Percentiles rank a stretch among this genome's conserved stretches.
Conservation (phyloP, 2,113 vertebrate species). For the Calidris pygmaea region DNA sequence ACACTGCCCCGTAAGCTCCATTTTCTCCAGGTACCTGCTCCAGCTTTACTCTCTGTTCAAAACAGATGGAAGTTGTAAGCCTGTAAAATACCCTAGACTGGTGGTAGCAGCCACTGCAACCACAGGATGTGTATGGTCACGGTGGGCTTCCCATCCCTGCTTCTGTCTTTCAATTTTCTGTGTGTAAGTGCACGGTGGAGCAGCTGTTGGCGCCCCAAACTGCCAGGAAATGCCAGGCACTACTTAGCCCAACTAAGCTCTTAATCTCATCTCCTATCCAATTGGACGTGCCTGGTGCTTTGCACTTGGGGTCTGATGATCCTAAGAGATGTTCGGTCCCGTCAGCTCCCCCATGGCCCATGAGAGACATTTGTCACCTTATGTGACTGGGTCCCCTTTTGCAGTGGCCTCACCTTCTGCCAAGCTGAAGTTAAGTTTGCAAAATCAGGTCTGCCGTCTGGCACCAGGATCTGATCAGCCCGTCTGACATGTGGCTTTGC, state of each 20-base stretch:
- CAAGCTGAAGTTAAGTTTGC: background rate
- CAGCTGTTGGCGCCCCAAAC: background rate
- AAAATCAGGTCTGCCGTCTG: slow-evolving; percentile 12
- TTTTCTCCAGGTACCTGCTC: background rate
- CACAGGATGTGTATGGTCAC: accelerated
- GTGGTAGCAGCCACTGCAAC: background rate
- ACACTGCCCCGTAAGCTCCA: background rate
- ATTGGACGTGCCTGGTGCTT: background rate
- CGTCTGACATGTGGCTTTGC: background rate
- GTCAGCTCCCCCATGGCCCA: background rate
- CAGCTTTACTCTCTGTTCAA: background rate
- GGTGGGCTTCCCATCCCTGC: background rate
- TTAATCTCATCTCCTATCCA: background rate
- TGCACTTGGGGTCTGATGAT: background rate
- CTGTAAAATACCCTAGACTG: background rate
- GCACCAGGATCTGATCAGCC: background rate
- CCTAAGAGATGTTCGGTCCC: background rate
- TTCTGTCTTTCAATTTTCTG: background rate
- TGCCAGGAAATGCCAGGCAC: background rate
- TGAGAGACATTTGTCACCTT: background rate
- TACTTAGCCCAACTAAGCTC: background rate
- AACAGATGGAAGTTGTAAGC: background rate
- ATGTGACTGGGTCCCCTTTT: background rate
- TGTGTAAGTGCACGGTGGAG: background rate
- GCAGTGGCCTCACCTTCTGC: background rate